Evolutionary conservation across 2,797 vertebrate genomes (phyloP), one percentile per base, ranked within the genome.

Genomic region (Salarias fasciatus): DNA sequence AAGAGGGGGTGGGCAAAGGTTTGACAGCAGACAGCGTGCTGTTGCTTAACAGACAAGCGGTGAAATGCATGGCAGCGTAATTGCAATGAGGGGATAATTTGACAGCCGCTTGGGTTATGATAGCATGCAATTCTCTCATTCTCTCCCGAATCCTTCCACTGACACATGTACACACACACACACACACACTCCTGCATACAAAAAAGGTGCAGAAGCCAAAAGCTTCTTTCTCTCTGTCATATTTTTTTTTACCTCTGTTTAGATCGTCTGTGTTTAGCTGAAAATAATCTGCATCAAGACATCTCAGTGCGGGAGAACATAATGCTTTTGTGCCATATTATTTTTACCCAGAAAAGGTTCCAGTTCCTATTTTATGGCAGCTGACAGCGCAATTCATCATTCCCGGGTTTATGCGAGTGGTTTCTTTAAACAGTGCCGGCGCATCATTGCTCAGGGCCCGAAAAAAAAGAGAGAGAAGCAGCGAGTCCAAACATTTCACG

Each of bases 41-140:
- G 80, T 75, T 85, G 69, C 80, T 82, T 69, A 75, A 83, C 80
- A 82, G 83, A 85, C 80, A 76, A 65, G 76, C 54, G 15, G 69
- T 73, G 76, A 66, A 84, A 83, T 63, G 33, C 62, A 66, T 80
- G 79, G 69, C 76, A 37, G 74, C 76, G 79, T 85, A 88, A 91
- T 88, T 90, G 83, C 55, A 86, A 72, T 83, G 82, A 88, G 73
- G 63, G 73, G 79, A 89, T 88, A 69, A 88, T 91, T 88, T 91
- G 88, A 89, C 90, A 89, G 84, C 59, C 40, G 53, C 69, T 88
- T 81, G 72, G 78, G 18, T 83, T 84, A 86, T 83, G 85, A 87
- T 86, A 84, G 74, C 78, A 65, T 51, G 42, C 80, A 80, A 75
- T 84, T 86, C 80, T 84, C 74, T 63, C 54, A 68, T 76, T 84